A percentile compares a stretch with the other conserved stretches of the same genome.
Conservation (phyloP, 1,140 invertebrate species). For the Conus ventricosus region DNA sequence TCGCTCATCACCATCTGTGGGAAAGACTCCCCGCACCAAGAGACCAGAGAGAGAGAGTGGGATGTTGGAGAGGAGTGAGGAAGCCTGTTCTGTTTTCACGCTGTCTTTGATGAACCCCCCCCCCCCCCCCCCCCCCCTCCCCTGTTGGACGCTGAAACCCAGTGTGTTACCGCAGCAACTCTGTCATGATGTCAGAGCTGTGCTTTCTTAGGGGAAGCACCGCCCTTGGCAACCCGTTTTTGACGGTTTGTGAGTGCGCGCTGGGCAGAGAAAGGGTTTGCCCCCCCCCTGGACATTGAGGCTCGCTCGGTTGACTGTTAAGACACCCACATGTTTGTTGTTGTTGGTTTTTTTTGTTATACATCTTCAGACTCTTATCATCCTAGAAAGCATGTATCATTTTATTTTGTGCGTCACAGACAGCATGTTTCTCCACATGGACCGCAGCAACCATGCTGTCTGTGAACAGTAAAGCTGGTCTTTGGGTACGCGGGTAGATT, state of each 20-base stretch:
- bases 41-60: not conserved
- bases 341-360: not conserved
- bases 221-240: no score
- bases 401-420: not conserved
- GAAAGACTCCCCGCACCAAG: not conserved
- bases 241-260: no score
- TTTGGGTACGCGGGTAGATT: no score
- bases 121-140: not conserved
- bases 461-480: no score
- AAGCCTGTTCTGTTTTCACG: not conserved
- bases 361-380: not conserved
- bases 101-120: no score
- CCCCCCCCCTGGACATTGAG: no score
- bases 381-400: not conserved
- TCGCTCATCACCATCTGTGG: not conserved
- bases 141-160: not conserved
- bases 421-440: not conserved
- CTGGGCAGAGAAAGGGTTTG: no score
- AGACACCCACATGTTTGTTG: no score
- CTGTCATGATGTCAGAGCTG: no score
- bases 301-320: no score
- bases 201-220: no score
- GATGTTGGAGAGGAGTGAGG: not conserved
- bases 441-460: not conserved
- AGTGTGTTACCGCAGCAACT: not conserved